A percentile compares a stretch with the other conserved stretches of the same genome.
Evolutionary conservation across 1,140 invertebrate genomes (phyloP).

Genomic region (Caligus rogercresseyi): DNA sequence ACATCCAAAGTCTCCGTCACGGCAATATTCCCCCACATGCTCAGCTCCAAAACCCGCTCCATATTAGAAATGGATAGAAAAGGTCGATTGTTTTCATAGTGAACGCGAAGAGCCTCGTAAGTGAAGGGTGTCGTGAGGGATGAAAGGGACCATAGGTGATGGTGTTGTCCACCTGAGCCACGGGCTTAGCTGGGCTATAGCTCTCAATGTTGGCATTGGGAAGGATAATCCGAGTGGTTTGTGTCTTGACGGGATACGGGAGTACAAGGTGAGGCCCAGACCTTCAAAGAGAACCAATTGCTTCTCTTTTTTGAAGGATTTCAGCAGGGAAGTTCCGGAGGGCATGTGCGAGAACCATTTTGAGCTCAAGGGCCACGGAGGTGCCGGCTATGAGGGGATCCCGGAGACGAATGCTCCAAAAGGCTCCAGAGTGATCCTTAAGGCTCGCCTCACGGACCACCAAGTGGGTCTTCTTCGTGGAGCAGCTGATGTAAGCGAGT

Average conservation of each 20-base stretch:
- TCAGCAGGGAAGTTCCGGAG: constrained; percentile 61
- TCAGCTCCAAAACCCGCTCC: constrained; percentile 77
- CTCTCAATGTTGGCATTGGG: constrained; percentile 60
- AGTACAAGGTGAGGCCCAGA: constrained; percentile 57
- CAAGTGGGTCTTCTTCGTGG: constrained; percentile 36
- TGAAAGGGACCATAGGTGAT: constrained; percentile 42
- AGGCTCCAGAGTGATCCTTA: constrained; percentile 32
- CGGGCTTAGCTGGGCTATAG: constrained; percentile 68
- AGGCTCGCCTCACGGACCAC: constrained; percentile 38
- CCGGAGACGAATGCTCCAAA: constrained; percentile 43
- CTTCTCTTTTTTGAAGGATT: constrained; percentile 78
- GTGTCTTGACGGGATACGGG: constrained; percentile 54
- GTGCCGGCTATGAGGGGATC: constrained; percentile 40
- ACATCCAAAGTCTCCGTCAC: constrained; percentile 86
- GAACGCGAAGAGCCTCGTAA: constrained; percentile 51
- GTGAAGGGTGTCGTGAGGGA: constrained; percentile 12
- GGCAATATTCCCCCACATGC: constrained; percentile 98
- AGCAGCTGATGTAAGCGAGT: constrained; percentile 52
- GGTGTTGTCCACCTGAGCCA: constrained; percentile 50
- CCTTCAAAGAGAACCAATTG: constrained; percentile 51
- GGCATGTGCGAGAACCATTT: constrained; percentile 53
- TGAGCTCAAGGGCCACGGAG: constrained; percentile 43
- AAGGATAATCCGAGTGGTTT: constrained; percentile 60
- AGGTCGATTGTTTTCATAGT: constrained; percentile 91
- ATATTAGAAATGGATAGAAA: constrained; percentile 76